Conservation (phyloP, 2,797 vertebrate species). For the Emydoidea blandingii region DNA sequence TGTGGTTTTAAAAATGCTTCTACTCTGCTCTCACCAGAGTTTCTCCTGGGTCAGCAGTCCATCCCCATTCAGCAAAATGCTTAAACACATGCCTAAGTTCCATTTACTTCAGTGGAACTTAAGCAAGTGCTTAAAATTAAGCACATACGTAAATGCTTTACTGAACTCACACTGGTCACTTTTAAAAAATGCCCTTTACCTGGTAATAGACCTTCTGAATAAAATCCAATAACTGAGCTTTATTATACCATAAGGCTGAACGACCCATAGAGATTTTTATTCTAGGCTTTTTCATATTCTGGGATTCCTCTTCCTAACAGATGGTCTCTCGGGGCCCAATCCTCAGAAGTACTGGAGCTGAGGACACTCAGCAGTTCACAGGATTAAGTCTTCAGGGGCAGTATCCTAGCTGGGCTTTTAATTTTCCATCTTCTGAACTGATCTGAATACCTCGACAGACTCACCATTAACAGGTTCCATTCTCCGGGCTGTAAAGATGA, state of each 20-base stretch:
- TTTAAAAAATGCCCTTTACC: background rate
- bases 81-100: conserved; percentile 44
- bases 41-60: conserved; percentile 23
- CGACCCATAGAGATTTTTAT: background rate
- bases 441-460: fast-evolving
- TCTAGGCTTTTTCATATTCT: background rate
- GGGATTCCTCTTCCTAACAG: background rate
- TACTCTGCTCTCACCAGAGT: background rate
- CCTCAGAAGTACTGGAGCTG: background rate
- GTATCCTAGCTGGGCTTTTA: background rate
- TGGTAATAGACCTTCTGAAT: background rate
- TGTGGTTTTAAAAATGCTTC: conserved; percentile 27
- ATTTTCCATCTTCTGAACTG: background rate
- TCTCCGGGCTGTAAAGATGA: background rate
- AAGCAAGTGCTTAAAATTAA: conserved; percentile 7
- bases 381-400: background rate
- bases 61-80: background rate
- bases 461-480: background rate
- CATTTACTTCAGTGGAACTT: conserved; percentile 26
- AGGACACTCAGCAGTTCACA: background rate
- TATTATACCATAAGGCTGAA: background rate
- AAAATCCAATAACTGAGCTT: background rate
- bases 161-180: background rate
- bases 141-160: background rate
- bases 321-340: background rate